Evolutionary conservation across 2,113 vertebrate species (phyloP).

Genomic region (Emydura subglobosa): DNA sequence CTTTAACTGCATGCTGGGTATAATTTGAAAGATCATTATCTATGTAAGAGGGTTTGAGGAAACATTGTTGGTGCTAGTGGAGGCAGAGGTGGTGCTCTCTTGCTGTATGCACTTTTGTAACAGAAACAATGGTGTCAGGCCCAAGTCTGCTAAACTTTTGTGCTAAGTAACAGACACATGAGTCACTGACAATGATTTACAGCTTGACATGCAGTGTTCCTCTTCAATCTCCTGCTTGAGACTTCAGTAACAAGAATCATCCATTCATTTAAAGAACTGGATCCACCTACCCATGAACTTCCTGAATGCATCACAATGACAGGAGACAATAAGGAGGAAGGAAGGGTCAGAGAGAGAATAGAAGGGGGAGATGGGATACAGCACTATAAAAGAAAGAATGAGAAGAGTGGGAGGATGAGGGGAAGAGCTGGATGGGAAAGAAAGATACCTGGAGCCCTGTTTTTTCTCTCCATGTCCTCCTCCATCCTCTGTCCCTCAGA

Average conservation of each 20-base stretch:
- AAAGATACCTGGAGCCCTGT: not conserved
- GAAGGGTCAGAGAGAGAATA: not conserved
- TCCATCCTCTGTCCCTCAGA: not conserved
- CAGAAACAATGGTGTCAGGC: not conserved
- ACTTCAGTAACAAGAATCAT: not conserved
- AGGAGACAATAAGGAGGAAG: not conserved
- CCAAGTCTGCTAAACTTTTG: not conserved
- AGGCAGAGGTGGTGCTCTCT: not conserved
- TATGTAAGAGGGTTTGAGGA: not conserved
- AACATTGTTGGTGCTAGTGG: not conserved
- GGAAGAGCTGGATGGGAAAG: not conserved
- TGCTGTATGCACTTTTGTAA: not conserved
- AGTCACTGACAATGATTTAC: not conserved
- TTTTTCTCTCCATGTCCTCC: not conserved
- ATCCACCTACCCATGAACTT: not conserved
- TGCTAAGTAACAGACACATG: not conserved
- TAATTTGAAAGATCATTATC: not conserved
- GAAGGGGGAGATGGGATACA: not conserved
- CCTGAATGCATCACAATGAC: not conserved
- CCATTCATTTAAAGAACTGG: not conserved
- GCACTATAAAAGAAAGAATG: not conserved
- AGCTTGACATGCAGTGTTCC: not conserved
- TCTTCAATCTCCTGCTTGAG: not conserved
- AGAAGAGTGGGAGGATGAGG: not conserved
- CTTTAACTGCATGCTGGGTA: not conserved